These are phyloP conservation scores for Dendrolimus punctatus DNA, from an alignment of 1,140 invertebrate genomes.

Conservation along the genomic window DNA sequence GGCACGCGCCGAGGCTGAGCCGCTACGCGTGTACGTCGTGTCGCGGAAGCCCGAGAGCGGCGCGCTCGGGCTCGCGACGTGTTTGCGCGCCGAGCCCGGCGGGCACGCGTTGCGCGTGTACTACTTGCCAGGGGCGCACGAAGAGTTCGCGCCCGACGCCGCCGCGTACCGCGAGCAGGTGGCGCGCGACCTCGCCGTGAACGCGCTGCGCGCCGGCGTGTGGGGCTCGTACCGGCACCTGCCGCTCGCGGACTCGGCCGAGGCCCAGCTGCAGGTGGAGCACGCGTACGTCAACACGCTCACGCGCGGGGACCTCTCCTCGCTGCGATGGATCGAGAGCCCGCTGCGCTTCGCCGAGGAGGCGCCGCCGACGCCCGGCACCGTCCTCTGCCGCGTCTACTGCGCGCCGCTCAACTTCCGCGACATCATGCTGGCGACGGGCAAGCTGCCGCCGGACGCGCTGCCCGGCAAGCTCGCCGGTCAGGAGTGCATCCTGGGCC, in stretches of 20 bases:
- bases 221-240: constrained; percentile 92
- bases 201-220: constrained; percentile 82
- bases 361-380: constrained; percentile 25
- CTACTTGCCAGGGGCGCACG: constrained; percentile 77
- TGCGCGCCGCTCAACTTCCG: constrained; percentile 97
- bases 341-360: constrained; percentile 76
- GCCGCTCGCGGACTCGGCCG: constrained; percentile 74
- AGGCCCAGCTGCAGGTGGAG: constrained; percentile 79
- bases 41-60: constrained; percentile 70
- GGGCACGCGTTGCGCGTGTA: constrained; percentile 82
- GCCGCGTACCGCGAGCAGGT: constrained; percentile 76
- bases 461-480: constrained; percentile 89
- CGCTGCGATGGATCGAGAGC: constrained; percentile 95
- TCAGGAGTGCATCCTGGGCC: constrained; percentile 91
- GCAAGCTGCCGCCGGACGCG: constrained; percentile 95
- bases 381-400: constrained; percentile 88
- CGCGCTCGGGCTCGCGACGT: constrained; percentile 90
- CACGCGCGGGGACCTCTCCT: constrained; percentile 91
- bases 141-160: constrained; percentile 75
- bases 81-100: constrained; percentile 87
- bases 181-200: constrained; percentile 86
- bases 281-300: constrained; percentile 95
- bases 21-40: constrained; percentile 79
- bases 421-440: constrained; percentile 97
- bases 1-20: constrained; percentile 72